Conservation (phyloP, 1,140 invertebrate species). For the Dendroctonus ponderosae region DNA sequence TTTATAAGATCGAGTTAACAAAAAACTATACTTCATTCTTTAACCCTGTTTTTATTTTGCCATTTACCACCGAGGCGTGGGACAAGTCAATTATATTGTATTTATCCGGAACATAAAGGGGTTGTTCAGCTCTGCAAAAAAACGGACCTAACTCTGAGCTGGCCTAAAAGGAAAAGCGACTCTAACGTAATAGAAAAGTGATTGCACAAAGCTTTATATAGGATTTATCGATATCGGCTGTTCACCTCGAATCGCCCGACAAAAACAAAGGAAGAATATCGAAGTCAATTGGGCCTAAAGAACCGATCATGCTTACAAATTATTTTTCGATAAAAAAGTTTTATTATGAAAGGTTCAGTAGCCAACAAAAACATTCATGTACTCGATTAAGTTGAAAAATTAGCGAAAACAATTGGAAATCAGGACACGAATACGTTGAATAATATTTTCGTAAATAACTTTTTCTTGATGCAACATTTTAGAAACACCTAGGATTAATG, state of each 20-base stretch:
- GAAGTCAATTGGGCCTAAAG: neutral
- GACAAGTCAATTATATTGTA: too few relatives aligned
- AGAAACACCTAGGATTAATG: too few relatives aligned
- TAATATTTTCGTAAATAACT: too few relatives aligned
- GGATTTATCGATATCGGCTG: constrained; percentile 8
- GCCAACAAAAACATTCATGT: too few relatives aligned
- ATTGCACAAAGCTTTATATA: constrained; percentile 10
- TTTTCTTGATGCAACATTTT: too few relatives aligned
- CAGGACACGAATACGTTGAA: too few relatives aligned
- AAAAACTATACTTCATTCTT: too few relatives aligned
- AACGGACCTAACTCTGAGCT: neutral
- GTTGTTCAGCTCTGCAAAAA: constrained; percentile 1
- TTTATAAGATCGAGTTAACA: too few relatives aligned
- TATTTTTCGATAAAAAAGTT: too few relatives aligned
- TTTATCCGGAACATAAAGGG: constrained; percentile 7
- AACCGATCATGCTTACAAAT: neutral
- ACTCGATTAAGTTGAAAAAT: too few relatives aligned
- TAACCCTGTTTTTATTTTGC: neutral
- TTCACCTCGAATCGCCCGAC: neutral
- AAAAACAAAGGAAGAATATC: neutral
- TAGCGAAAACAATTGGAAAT: too few relatives aligned
- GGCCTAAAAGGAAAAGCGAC: constrained; percentile 4
- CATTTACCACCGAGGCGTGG: neutral
- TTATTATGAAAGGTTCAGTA: too few relatives aligned
- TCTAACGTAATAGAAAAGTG: constrained; percentile 8